Conservation (phyloP, 2,797 vertebrate species). For the Delichon dasypus region DNA sequence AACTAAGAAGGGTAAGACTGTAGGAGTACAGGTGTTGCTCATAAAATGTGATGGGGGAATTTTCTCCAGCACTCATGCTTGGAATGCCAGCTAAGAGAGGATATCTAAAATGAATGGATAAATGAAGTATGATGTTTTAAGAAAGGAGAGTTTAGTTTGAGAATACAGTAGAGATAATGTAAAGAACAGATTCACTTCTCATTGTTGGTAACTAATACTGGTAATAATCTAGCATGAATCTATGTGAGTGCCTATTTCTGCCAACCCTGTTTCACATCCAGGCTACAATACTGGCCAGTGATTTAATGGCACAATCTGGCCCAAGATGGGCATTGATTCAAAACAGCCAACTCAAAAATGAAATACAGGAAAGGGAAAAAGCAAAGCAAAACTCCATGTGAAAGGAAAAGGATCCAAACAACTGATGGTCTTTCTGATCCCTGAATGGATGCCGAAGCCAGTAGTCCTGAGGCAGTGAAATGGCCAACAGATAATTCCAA, state of each 20-base stretch:
- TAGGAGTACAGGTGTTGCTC: background rate
- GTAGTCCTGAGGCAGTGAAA: conserved; percentile 53
- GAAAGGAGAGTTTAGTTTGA: background rate
- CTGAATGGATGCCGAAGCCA: conserved; percentile 49
- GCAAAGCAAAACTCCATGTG: conserved; percentile 61
- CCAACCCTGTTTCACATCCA: conserved; percentile 1
- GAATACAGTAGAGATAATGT: background rate
- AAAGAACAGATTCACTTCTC: background rate
- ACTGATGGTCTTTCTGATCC: conserved; percentile 53
- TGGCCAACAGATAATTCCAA: conserved; percentile 45
- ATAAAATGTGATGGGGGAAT: background rate
- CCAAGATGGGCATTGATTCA: conserved; percentile 38
- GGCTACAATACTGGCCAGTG: background rate
- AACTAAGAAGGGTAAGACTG: background rate
- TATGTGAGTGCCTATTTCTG: conserved; percentile 16
- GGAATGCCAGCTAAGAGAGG: background rate
- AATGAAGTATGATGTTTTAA: background rate
- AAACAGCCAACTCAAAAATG: conserved; percentile 46
- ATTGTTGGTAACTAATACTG: background rate
- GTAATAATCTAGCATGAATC: background rate
- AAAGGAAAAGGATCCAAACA: conserved; percentile 63
- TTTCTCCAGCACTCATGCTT: background rate
- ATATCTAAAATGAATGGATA: background rate
- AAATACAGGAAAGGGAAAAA: conserved; percentile 56
- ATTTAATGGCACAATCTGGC: conserved; percentile 59